phyloP scores from a whole-genome alignment of 2,888 invertebrate species.

The Lycia hirtaria region DNA sequence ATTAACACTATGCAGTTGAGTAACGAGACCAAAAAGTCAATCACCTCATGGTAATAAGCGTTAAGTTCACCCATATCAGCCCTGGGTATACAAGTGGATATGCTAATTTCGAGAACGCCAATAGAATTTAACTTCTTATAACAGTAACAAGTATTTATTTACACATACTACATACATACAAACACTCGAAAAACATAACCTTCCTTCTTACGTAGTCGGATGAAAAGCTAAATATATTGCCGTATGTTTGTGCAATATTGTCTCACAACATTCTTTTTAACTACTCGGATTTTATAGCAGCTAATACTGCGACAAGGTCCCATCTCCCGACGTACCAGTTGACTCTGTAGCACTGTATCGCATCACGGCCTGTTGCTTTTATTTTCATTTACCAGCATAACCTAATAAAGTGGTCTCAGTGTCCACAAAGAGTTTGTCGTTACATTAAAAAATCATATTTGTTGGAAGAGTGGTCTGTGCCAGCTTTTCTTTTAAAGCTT shows the following conservation, averaged over 20 bases:
- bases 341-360: conserved; percentile 21
- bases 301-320: conserved; percentile 16
- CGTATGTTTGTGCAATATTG: not conserved
- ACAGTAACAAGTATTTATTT: too few relatives aligned
- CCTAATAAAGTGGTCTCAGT: conserved; percentile 72
- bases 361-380: conserved; percentile 66
- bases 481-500: conserved; percentile 52
- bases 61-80: too few relatives aligned
- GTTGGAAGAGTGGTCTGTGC: conserved; percentile 44
- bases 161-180: too few relatives aligned
- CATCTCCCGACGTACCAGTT: conserved; percentile 38
- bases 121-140: too few relatives aligned
- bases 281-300: conserved; percentile 15
- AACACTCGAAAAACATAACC: too few relatives aligned
- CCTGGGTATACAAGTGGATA: too few relatives aligned
- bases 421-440: conserved; percentile 72
- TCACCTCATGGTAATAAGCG: too few relatives aligned
- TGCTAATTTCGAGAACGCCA: too few relatives aligned
- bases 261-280: conserved; percentile 1
- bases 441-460: conserved; percentile 78
- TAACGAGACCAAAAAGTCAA: too few relatives aligned
- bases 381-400: conserved; percentile 74
- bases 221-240: not conserved
- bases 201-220: too few relatives aligned
- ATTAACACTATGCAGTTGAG: too few relatives aligned